phyloP scores from a whole-genome alignment of 2,113 vertebrate species.

The Capreolus pygargus region DNA sequence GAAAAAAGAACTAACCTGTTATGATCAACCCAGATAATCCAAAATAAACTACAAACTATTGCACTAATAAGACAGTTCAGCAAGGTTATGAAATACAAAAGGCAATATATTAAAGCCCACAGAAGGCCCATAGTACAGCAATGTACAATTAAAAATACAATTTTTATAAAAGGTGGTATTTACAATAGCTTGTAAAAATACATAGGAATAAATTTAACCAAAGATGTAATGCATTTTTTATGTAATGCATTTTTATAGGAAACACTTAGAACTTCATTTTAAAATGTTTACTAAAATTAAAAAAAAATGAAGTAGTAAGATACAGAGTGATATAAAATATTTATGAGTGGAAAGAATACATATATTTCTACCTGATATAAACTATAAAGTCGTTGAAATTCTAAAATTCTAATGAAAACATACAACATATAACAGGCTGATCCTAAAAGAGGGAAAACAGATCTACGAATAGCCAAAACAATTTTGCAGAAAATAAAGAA shows the following conservation, averaged over 20 bases:
- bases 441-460: background rate
- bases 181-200: background rate
- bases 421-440: background rate
- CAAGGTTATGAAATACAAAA: background rate
- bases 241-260: background rate
- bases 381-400: background rate
- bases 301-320: background rate
- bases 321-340: background rate
- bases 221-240: background rate
- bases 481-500: slow-evolving; percentile 16
- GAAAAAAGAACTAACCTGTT: background rate
- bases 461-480: background rate
- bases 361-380: background rate
- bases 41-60: slow-evolving; percentile 6
- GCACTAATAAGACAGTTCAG: background rate
- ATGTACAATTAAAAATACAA: background rate
- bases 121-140: background rate
- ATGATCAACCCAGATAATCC: slow-evolving; percentile 11
- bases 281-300: background rate
- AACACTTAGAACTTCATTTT: background rate
- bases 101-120: background rate
- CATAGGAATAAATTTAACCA: slow-evolving; percentile 7
- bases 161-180: slow-evolving; percentile 2
- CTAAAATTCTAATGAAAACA: slow-evolving; percentile 12
- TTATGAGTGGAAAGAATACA: background rate